Evolutionary conservation across 2,888 invertebrate species (phyloP).

Genomic region (Scaeva pyrastri): DNA sequence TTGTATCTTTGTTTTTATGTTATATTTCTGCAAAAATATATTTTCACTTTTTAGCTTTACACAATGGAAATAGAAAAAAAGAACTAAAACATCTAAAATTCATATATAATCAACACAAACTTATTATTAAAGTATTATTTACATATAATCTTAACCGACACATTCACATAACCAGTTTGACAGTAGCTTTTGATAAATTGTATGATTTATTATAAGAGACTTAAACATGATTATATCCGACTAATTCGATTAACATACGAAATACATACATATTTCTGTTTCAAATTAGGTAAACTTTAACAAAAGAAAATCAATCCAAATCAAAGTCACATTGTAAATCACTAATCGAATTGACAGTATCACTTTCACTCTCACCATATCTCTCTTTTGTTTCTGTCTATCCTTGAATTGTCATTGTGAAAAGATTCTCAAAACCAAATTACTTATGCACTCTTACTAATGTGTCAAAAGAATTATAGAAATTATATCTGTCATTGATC

Average conservation of each 20-base stretch:
- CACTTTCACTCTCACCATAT: conserved; percentile 69
- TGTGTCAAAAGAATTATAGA: conserved; percentile 15
- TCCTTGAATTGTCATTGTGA: conserved; percentile 29
- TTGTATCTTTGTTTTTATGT: neutral
- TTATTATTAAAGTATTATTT: neutral
- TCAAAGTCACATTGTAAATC: conserved; percentile 15
- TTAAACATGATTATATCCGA: conserved; percentile 14
- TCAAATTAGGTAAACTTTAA: conserved; percentile 32
- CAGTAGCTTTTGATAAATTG: conserved; percentile 39
- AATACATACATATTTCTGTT: too few relatives aligned
- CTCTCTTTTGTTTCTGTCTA: too few relatives aligned
- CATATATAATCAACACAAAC: neutral
- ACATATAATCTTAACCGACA: neutral
- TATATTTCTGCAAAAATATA: neutral
- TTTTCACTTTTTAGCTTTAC: conserved; percentile 15
- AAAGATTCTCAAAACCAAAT: conserved; percentile 27
- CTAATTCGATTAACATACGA: conserved; percentile 32
- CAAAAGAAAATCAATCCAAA: conserved; percentile 39
- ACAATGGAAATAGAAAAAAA: neutral
- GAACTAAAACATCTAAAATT: neutral
- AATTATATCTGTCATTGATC: conserved; percentile 11
- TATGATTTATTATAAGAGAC: conserved; percentile 10
- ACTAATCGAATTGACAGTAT: neutral
- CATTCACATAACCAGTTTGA: conserved; percentile 38
- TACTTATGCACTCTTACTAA: too few relatives aligned